Conservation (phyloP, 2,888 invertebrate species). For the Agrotis exclamationis region DNA sequence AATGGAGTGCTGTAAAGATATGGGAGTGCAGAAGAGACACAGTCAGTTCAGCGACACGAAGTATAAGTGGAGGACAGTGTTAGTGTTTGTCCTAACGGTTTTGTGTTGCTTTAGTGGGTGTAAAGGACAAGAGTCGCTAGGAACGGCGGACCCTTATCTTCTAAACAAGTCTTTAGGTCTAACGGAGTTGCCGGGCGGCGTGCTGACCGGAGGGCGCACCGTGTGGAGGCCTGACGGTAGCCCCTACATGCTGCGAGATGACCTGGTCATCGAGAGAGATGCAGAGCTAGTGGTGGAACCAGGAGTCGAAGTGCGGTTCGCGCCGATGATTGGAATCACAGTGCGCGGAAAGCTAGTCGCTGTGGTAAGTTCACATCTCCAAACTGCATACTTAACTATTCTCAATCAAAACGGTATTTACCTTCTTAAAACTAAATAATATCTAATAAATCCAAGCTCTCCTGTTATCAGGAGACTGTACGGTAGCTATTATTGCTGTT, state of each 20-base stretch:
- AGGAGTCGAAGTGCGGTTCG: conserved; percentile 97
- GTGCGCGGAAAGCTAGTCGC: conserved; percentile 97
- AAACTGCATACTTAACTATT: conserved; percentile 13
- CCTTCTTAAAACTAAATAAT: background rate
- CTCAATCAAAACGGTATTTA: background rate
- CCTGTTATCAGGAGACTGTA: background rate
- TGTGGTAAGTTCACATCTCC: conserved; percentile 93
- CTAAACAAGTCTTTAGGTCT: conserved; percentile 84
- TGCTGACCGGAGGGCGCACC: conserved; percentile 91
- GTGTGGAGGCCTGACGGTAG: conserved; percentile 91
- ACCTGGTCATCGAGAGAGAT: conserved; percentile 94
- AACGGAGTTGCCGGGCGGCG: conserved; percentile 93
- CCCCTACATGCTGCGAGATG: conserved; percentile 95
- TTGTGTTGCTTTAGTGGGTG: conserved; percentile 75
- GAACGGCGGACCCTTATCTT: conserved; percentile 84
- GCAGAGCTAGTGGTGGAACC: conserved; percentile 96
- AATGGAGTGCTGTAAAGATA: conserved; percentile 86
- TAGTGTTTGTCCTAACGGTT: conserved; percentile 72
- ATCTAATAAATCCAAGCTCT: conserved; percentile 7
- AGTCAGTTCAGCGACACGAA: conserved; percentile 90
- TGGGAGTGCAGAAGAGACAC: conserved; percentile 88
- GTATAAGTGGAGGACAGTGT: conserved; percentile 90
- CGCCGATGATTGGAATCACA: conserved; percentile 98
- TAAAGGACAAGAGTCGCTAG: conserved; percentile 81
- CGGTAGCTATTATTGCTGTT: conserved; percentile 33